Evolutionary conservation across 2,113 vertebrate genomes (phyloP).

Genomic region (Dromas ardeola): DNA sequence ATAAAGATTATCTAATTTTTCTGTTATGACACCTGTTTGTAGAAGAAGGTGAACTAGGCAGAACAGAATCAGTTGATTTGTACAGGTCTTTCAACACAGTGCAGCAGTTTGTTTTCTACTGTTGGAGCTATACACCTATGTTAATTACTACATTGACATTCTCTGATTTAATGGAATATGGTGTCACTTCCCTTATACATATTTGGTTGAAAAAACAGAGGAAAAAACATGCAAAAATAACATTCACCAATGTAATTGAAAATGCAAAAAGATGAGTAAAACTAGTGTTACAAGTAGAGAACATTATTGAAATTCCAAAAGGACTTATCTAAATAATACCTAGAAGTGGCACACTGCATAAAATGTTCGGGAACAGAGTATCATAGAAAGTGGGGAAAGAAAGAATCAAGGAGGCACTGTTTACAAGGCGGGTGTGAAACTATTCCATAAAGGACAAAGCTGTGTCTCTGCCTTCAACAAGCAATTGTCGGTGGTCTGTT

Average conservation of each 20-base stretch:
- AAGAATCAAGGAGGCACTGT: neutral
- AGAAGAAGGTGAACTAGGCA: neutral
- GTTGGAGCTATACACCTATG: neutral
- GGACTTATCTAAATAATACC: neutral
- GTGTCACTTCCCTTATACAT: neutral
- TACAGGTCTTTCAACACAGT: neutral
- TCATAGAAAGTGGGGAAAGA: neutral
- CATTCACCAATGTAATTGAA: neutral
- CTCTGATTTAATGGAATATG: neutral
- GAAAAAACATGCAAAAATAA: neutral
- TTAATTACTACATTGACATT: neutral
- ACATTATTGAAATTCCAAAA: neutral
- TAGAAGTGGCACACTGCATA: neutral
- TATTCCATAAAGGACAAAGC: neutral
- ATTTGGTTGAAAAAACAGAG: neutral
- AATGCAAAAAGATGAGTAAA: neutral
- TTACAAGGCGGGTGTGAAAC: neutral
- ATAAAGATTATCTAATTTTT: neutral
- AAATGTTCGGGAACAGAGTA: neutral
- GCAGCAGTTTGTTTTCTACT: neutral
- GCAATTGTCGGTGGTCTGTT: neutral
- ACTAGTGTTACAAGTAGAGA: neutral
- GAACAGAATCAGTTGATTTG: neutral
- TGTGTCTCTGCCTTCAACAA: neutral
- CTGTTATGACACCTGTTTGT: neutral